Evolutionary conservation across 2,888 invertebrate genomes (phyloP), one percentile per base, ranked within the genome.

Genomic region (Deilephila porcellus): DNA sequence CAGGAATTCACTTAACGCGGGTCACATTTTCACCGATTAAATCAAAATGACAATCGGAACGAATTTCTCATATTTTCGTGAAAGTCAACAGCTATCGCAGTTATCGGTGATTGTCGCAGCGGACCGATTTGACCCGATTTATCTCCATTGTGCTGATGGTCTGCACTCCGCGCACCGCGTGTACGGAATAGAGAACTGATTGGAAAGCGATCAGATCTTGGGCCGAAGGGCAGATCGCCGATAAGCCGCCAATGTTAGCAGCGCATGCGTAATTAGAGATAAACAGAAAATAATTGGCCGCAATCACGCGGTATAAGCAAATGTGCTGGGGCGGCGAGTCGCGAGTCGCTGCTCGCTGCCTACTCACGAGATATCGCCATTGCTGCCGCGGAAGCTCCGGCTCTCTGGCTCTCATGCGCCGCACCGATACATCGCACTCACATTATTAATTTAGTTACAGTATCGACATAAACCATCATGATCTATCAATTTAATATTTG

Each of bases 221-320:
- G 94, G 93, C 90, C 93, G 93, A 90, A 94, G 94, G 94, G 93
- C 89, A 94, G 94, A 94, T 94, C 80, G 67, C 75, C 84, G 94
- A 94, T 94, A 94, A 94, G 87, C 85, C 85, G 85, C 80, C 88
- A 87, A 91, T 91, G 93, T 91, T 90, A 90, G 93, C 93, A 91
- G 92, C 90, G 93, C 89, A 93, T 93, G 91, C 93, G 93, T 94
- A 94, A 94, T 94, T 94, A 94, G 94, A 93, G 93, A 93, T 93
- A 93, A 93, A 93, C 93, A 93, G 92, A 93, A 94, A 93, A 93
- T 94, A 94, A 94, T 94, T 94, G 94, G 94, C 93, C 89, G 86
- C 91, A 92, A 93, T 93, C 93, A 92, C 91, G 92, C 88, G 91
- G 90, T 87, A 88, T 88, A 82, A 85, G 86, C 85, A 87, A 89